phyloP scores from a whole-genome alignment of 2,113 vertebrate genomes.

The Recurvirostra avosetta region DNA sequence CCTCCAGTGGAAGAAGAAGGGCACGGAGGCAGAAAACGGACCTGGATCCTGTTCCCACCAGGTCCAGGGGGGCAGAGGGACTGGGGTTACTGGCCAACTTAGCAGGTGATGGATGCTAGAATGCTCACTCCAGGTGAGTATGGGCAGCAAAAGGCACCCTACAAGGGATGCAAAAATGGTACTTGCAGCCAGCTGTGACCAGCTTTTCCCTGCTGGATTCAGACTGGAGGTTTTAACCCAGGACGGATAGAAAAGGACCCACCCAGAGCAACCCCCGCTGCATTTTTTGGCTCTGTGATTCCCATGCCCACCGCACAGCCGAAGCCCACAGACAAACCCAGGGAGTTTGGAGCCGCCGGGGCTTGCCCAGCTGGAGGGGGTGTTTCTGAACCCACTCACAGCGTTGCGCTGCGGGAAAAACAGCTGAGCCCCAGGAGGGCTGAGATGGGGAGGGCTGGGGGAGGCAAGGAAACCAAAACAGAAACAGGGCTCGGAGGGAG shows the following conservation, averaged over 20 bases:
- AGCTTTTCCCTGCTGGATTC: background rate
- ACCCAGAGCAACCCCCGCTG: background rate
- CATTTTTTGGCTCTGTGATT: background rate
- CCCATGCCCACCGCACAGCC: background rate
- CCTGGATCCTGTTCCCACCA: background rate
- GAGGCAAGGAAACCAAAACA: conserved; percentile 20
- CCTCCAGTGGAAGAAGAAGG: background rate
- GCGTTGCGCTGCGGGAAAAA: background rate
- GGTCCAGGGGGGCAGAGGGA: background rate
- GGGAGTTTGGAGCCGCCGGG: background rate
- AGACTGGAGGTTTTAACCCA: background rate
- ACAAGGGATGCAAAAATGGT: background rate
- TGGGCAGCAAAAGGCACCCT: background rate
- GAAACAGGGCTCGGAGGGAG: background rate
- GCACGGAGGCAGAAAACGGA: background rate
- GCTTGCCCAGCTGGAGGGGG: conserved; percentile 4
- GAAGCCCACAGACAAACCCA: background rate
- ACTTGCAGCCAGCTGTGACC: background rate
- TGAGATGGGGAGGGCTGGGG: background rate
- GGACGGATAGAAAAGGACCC: background rate
- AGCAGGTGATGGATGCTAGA: background rate
- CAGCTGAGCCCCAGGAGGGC: background rate
- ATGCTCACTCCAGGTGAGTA: background rate
- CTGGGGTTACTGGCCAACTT: background rate
- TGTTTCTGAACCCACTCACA: conserved; percentile 25